Evolutionary conservation across 2,888 invertebrate genomes (phyloP), one percentile per base, ranked within the genome.

Genomic region (Muschampia plurimacula): DNA sequence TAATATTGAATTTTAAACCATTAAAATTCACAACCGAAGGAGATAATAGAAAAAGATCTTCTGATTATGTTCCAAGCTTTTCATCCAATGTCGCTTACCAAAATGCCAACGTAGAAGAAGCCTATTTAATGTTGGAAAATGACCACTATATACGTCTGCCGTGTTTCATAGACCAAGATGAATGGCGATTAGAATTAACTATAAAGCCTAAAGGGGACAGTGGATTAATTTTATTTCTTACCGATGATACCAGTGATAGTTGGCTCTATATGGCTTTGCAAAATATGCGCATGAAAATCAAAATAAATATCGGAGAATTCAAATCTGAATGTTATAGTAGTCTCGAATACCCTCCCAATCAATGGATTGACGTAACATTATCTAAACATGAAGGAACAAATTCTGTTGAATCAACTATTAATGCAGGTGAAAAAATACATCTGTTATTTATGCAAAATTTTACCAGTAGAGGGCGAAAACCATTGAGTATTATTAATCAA

Each of bases 1-100:
- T 95, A 9, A 84, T 89, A 46, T 78, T 95, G 15, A 95, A 95
- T 79, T 95, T 95, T 77, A 88, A 86, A 55, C 89, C 91, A 1
- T 76, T 95, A 52, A 82, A 81, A 69, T 81, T 93, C 76, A 79
- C 81, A 36, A 79, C 85, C 41, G 82, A 84, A 73, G 81, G 81
- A 64, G 77, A 83, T 62, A 74, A 72, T 49, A 82, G 75, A 74
- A 69, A 74, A 49, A 79, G 69, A 22, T 76, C 74, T 60, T 77
- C 80, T 0, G 81, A 84, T 75, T 87, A 86, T 57, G 78, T 77
- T 73, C 94, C 94, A 2, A 84, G 69, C 39, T 79, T 82, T 55
- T 86, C 84, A 70, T 87, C 86, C 1, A 92, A 94, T 77, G 84
- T 94, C 62, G 90, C 86, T 12, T 94, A 92, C 73, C 90, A 93